These are phyloP conservation scores for Ridgeia piscesae DNA, from an alignment of 1,140 invertebrate genomes.

Conservation along the genomic window DNA sequence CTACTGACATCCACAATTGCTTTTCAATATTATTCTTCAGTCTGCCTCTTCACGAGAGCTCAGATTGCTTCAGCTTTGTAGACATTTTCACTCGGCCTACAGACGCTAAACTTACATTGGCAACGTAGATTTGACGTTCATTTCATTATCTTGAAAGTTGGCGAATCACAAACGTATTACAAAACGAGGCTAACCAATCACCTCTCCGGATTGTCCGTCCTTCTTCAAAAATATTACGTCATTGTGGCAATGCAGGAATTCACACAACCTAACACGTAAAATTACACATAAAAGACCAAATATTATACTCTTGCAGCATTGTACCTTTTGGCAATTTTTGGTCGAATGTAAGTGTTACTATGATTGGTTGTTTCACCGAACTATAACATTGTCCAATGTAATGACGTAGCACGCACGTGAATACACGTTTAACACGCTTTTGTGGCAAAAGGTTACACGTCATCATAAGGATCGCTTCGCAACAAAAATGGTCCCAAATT, in stretches of 20 bases:
- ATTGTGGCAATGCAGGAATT: not conserved
- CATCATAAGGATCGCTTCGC: not conserved
- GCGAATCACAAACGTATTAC: not conserved
- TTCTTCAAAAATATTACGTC: not conserved
- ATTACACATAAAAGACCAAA: not conserved
- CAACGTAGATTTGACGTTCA: not conserved
- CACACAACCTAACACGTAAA: not conserved
- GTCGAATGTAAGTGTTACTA: not conserved
- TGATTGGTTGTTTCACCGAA: constrained; percentile 1
- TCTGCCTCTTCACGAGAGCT: not conserved
- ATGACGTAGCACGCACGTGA: not conserved
- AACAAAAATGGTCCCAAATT: not conserved
- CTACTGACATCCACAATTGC: not conserved
- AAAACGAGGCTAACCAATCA: constrained; percentile 1
- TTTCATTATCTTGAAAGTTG: not conserved
- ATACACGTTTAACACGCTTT: not conserved
- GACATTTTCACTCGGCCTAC: not conserved
- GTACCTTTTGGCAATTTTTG: not conserved
- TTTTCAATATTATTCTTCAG: not conserved
- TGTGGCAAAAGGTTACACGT: not conserved
- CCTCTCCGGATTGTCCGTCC: not conserved
- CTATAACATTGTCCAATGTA: not conserved
- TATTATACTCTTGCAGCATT: not conserved
- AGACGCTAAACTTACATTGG: not conserved
- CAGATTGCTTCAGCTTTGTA: not conserved